A percentile compares a stretch with the other conserved stretches of the same genome.
Evolutionary conservation across 2,113 vertebrate species (phyloP).

Genomic region (Suncus etruscus): DNA sequence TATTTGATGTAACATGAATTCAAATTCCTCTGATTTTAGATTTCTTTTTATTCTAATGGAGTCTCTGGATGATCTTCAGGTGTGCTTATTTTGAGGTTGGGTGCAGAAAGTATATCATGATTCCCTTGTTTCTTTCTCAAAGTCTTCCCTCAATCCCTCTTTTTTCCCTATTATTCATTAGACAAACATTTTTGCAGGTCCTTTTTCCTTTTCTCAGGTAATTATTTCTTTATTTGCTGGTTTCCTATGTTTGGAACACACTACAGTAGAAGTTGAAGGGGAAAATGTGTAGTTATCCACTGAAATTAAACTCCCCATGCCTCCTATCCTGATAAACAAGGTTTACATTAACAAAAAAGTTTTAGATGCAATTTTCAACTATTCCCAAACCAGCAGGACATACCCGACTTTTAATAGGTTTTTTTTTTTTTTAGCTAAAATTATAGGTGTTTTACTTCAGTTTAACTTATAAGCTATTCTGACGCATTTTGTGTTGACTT

Average conservation of each 20-base stretch:
- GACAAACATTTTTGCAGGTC: constrained; percentile 48
- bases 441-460: constrained; percentile 82
- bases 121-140: constrained; percentile 70
- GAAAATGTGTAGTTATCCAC: constrained; percentile 78
- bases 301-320: constrained; percentile 66
- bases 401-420: constrained; percentile 85
- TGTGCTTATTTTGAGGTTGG: constrained; percentile 81
- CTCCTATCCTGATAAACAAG: constrained; percentile 73
- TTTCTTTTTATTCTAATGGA: constrained; percentile 77
- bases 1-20: constrained; percentile 59
- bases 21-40: constrained; percentile 81
- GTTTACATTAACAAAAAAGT: constrained; percentile 85
- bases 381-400: constrained; percentile 88
- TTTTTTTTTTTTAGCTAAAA: constrained; percentile 86
- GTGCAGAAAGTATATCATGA: constrained; percentile 81
- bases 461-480: constrained; percentile 88
- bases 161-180: constrained; percentile 62
- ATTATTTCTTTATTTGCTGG: constrained; percentile 83
- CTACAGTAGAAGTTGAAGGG: constrained; percentile 71
- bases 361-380: constrained; percentile 88
- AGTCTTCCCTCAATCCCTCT: neutral
- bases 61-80: constrained; percentile 83
- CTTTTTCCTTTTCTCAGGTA: constrained; percentile 50
- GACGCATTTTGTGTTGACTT: constrained; percentile 89
- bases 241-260: constrained; percentile 77